Evolutionary conservation across 2,113 vertebrate genomes (phyloP).

Genomic region (Nothobranchius furzeri): DNA sequence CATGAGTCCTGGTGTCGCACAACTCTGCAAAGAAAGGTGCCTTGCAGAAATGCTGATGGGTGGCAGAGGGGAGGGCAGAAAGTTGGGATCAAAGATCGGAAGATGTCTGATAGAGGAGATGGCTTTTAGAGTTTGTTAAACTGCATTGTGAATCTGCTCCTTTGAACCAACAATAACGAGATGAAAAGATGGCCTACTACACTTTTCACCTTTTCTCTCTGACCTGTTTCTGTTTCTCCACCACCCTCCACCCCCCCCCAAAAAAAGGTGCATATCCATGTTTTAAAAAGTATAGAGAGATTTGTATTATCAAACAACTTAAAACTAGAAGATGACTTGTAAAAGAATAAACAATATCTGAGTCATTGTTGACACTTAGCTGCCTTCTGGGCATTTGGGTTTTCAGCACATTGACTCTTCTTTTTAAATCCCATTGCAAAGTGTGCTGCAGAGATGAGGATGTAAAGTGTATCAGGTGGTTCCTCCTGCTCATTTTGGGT

Average conservation of each 20-base stretch:
- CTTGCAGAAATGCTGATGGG: neutral
- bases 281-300: too few species aligned
- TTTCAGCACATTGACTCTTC: conserved; percentile 32
- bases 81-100: conserved; percentile 20
- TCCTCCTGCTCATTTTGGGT: neutral
- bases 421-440: conserved; percentile 37
- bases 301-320: too few species aligned
- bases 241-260: too few species aligned
- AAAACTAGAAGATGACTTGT: neutral
- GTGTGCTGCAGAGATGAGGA: conserved; percentile 41
- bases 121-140: conserved; percentile 16
- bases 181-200: neutral
- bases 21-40: conserved; percentile 1
- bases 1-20: conserved; percentile 27
- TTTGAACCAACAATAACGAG: conserved; percentile 8
- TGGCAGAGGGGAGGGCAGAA: conserved; percentile 11
- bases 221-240: neutral
- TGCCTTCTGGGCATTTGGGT: conserved; percentile 25
- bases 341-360: conserved; percentile 15
- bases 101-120: conserved; percentile 16
- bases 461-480: conserved; percentile 32
- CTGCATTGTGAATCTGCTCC: neutral
- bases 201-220: neutral
- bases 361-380: conserved; percentile 22
- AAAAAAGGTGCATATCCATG: too few species aligned